A percentile compares a stretch with the other conserved stretches of the same genome.
Conservation (phyloP, 2,888 invertebrate genomes). For the Eilema depressum region DNA sequence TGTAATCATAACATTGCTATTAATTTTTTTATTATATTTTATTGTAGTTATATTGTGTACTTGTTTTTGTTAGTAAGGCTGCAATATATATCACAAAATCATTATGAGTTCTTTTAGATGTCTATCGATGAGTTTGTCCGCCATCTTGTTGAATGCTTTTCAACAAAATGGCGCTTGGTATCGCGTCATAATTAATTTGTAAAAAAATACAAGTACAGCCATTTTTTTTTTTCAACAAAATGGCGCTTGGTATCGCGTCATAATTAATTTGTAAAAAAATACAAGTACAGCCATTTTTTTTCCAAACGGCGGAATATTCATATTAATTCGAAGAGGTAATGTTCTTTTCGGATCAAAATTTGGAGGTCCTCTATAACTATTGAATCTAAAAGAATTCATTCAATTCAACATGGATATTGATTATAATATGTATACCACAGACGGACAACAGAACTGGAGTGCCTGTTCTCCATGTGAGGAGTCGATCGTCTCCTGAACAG, state of each 20-base stretch:
- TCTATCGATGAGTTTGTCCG: neutral
- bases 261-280: too few relatives aligned
- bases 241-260: neutral
- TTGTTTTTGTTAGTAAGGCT: constrained; percentile 46
- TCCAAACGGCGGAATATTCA: too few relatives aligned
- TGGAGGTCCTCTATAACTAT: neutral
- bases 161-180: neutral
- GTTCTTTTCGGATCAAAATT: neutral
- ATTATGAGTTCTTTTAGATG: constrained; percentile 20
- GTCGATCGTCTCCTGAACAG: constrained; percentile 83
- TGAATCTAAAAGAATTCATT: constrained; percentile 3
- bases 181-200: neutral
- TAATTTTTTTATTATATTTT: constrained; percentile 21
- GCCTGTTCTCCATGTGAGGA: constrained; percentile 77
- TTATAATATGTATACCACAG: constrained; percentile 51
- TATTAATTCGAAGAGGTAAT: neutral
- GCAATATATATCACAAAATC: neutral
- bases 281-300: too few relatives aligned
- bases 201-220: too few relatives aligned
- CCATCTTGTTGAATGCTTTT: neutral
- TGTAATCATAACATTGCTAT: constrained; percentile 17
- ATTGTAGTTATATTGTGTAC: neutral
- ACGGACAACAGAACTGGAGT: constrained; percentile 73
- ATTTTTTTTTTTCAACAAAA: neutral
- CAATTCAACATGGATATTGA: neutral